phyloP scores from a whole-genome alignment of 2,797 vertebrate genomes.

The Onychomys leucogaster region DNA sequence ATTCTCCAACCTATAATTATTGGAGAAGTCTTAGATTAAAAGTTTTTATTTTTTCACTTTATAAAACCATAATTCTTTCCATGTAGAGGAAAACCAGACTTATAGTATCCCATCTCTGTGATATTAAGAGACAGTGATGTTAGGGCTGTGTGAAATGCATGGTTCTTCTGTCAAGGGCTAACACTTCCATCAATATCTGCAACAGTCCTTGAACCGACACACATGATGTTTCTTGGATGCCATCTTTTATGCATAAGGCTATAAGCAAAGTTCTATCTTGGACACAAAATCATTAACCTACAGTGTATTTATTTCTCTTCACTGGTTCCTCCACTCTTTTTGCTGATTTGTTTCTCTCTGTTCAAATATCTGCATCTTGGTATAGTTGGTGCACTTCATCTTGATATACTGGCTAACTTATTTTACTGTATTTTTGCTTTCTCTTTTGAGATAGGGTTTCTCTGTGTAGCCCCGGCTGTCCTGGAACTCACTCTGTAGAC shows the following conservation, averaged over 20 bases:
- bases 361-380: neutral
- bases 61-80: neutral
- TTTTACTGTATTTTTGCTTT: no score
- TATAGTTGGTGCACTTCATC: neutral
- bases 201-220: neutral
- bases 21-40: neutral
- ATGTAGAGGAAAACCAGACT: neutral
- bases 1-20: neutral
- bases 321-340: neutral
- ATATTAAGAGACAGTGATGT: neutral
- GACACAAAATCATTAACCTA: neutral
- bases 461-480: neutral
- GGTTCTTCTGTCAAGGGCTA: neutral
- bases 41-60: neutral
- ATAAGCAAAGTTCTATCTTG: neutral
- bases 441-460: neutral
- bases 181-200: rapidly evolving
- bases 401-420: no score
- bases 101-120: neutral
- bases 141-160: rapidly evolving
- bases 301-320: neutral
- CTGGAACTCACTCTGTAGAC: neutral
- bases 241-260: neutral
- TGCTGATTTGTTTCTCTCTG: neutral
- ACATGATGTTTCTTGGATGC: neutral